Evolutionary conservation across 1,140 invertebrate genomes (phyloP), one percentile per base, ranked within the genome.

Genomic region (Dysdera silvatica): DNA sequence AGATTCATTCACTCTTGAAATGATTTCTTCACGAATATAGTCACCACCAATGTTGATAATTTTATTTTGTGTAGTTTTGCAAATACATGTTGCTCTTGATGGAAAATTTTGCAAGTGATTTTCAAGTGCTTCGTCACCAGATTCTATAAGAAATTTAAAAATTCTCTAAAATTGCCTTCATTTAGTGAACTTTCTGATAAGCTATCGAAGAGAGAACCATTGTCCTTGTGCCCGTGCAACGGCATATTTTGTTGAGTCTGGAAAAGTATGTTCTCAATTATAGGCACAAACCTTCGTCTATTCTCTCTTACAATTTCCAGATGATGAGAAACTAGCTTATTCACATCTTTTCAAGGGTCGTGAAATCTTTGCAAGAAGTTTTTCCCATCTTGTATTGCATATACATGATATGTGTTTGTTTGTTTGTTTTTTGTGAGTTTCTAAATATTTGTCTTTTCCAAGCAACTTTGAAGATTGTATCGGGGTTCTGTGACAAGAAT

Each of bases 121-220:
- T 29, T 52, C 49, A n/a, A 52, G 49, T 52, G 14, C 24, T 52
- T 52, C 32, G 24, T 52, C 49, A 12, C 49, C 49, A 28, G 49
- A 12, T 7, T 1, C 49, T 29, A 52, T 29, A 16, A 24, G 28
- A 23, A 52, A 23, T 14, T 29, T 10, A 29, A 29, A 24, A 52
- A 16, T 31, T 24, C 28, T 14, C 49, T 10, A 47, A 47, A 47
- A 47, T 47, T 47, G 14, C 43, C 43, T 20, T 51, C 48, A 51
- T 51, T 51, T 51, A 8, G 24, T 28, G 24, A 12, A 5, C 23
- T 24, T 10, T 5, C 48, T 51, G 33, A 28, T 18, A 6, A 12
- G 33, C 37, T 33, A 23, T 8, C 7, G 29, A 6, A 8, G 20
- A 37, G 12, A 23, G 12, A 7, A 18, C 53, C 53, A 23, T 43